These are phyloP conservation scores for Caracal caracal DNA, from an alignment of 2,113 vertebrate species.

Conservation along the genomic window DNA sequence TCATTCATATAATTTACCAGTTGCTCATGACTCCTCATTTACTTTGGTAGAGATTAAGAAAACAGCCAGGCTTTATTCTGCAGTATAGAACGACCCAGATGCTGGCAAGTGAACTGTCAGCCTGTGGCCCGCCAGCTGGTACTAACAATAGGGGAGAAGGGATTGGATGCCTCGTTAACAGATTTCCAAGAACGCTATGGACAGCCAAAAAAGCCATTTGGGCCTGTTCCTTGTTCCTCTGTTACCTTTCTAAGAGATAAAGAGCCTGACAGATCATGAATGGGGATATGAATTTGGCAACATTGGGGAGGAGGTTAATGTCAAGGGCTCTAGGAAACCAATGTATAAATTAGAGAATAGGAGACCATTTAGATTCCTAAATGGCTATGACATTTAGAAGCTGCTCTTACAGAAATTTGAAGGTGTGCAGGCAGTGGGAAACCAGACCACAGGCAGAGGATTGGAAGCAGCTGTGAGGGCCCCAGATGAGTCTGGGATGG, in stretches of 20 bases:
- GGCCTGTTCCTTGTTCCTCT: background rate
- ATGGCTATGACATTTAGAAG: background rate
- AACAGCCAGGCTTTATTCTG: background rate
- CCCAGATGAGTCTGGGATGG: background rate
- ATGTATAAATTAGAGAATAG: background rate
- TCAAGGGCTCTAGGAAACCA: background rate
- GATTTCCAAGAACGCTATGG: background rate
- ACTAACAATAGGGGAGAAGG: background rate
- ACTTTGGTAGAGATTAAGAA: background rate
- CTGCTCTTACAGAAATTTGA: background rate
- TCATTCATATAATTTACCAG: slow-evolving; percentile 5
- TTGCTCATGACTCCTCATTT: background rate
- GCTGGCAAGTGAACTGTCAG: background rate
- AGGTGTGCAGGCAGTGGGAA: background rate
- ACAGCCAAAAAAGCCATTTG: background rate
- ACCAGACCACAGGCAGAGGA: background rate
- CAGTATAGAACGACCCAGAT: background rate
- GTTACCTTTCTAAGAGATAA: slow-evolving; percentile 1
- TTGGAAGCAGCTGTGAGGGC: background rate
- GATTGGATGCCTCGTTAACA: background rate
- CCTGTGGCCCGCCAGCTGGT: background rate
- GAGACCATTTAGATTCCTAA: background rate
- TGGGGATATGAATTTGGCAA: background rate
- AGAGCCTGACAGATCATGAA: background rate
- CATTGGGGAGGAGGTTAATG: background rate